A percentile compares a stretch with the other conserved stretches of the same genome.
Evolutionary conservation across 2,888 invertebrate species (phyloP).

Genomic region (Hirtodrosophila cameraria): DNA sequence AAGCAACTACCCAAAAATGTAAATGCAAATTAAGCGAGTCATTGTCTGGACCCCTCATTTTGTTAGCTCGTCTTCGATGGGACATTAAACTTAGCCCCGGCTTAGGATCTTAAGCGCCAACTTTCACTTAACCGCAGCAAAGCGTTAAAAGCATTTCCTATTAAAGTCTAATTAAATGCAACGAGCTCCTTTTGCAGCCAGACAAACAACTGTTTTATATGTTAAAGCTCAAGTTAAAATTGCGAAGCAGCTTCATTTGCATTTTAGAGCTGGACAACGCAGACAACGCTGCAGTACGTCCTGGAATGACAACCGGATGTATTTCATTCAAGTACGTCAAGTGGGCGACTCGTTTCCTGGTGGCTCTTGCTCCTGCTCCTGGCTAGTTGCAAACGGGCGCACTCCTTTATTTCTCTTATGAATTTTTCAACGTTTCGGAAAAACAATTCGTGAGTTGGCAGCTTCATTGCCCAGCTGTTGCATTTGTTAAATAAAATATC

Average conservation of each 20-base stretch:
- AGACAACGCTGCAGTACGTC: conserved; percentile 19
- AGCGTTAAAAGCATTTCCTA: conserved; percentile 51
- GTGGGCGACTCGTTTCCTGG: conserved; percentile 34
- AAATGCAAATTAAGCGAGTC: conserved; percentile 68
- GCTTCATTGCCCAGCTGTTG: conserved; percentile 60
- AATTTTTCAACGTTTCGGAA: conserved; percentile 57
- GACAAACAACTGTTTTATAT: conserved; percentile 24
- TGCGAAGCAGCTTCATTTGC: conserved; percentile 63
- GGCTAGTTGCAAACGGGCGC: conserved; percentile 1
- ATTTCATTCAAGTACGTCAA: conserved; percentile 58
- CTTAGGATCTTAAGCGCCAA: conserved; percentile 64
- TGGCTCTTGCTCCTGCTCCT: not conserved
- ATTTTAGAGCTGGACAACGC: conserved; percentile 59
- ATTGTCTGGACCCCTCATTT: conserved; percentile 4
- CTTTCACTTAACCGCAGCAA: conserved; percentile 73
- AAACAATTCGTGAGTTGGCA: conserved; percentile 59
- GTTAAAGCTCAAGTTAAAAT: conserved; percentile 30
- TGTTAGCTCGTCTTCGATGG: conserved; percentile 4
- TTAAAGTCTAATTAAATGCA: conserved; percentile 78
- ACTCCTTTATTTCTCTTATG: conserved; percentile 22
- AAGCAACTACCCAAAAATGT: conserved; percentile 45
- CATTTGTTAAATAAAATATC: conserved; percentile 71
- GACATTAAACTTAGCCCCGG: conserved; percentile 64
- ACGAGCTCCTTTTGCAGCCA: not conserved
- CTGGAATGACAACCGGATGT: conserved; percentile 70